Conservation (phyloP, 2,888 invertebrate genomes). For the Patella pellucida region DNA sequence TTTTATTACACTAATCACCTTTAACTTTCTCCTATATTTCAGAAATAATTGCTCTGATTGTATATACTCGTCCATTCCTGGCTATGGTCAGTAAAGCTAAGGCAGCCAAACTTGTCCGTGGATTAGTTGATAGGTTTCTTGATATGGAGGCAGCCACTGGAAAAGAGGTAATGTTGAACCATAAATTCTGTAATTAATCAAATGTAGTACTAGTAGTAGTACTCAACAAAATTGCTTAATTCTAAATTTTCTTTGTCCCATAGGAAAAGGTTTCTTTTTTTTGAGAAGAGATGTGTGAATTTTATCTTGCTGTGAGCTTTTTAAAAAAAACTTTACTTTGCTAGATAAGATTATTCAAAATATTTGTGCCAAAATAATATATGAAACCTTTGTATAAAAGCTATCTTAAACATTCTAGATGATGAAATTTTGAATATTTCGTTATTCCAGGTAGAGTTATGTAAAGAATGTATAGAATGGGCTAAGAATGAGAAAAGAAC, state of each 20-base stretch:
- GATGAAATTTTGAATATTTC: conserved; percentile 14
- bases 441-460: conserved; percentile 72
- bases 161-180: conserved; percentile 79
- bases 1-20: background rate
- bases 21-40: conserved; percentile 33
- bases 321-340: background rate
- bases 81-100: conserved; percentile 97
- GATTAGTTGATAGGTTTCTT: conserved; percentile 96
- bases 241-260: background rate
- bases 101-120: conserved; percentile 97
- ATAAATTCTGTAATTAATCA: background rate
- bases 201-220: no score
- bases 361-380: no score
- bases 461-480: conserved; percentile 97
- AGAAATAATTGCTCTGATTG: conserved; percentile 82
- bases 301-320: background rate
- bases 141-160: conserved; percentile 97
- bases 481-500: conserved; percentile 97
- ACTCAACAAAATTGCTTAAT: background rate
- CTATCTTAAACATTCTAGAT: no score
- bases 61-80: conserved; percentile 94
- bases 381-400: no score
- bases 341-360: no score
- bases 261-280: background rate
- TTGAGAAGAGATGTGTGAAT: background rate